Evolutionary conservation across 1,140 invertebrate species (phyloP), one percentile per base, ranked within the genome.

Genomic region (Scaptomyza hsui): DNA sequence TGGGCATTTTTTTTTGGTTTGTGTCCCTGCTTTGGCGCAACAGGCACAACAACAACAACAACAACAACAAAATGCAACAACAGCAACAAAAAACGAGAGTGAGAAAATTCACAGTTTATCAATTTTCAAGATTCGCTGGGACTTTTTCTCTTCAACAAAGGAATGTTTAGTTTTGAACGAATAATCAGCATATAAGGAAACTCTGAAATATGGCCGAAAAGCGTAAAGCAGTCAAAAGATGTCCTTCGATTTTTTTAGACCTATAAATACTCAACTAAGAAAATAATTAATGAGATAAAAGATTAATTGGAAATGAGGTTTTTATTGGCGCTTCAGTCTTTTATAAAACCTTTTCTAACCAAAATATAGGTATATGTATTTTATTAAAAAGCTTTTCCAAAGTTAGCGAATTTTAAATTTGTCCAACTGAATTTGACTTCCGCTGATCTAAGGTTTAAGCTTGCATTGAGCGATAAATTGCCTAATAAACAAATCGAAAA

Each of bases 21-120:
- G 1, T 41, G 9, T 24, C n/a, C 18, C 49, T 35, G 16, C 44
- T 39, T 18, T 24, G 24, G 18, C 19, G 52, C 60, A 64, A 68
- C 47, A 32, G 57, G 32, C 55, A 49, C 13, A 64, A 41, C 7
- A 45, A 10, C 21, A 24, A 13, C 26, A 16, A 55, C 52, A 6
- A 5, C 51, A 53, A 37, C 52, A 35, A 32, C 18, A 44, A 21
- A 29, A 29, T 18, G 55, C 62, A 65, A 49, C 52, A 68, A 45
- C 45, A 32, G 21, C 37, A 65, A 44, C 32, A 69, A 75, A 72
- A 77, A 77, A 71, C 56, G 72, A 77, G 75, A 77, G 75, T 77
- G 75, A 71, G 72, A 77, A 77, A 70, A 77, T 71, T 60, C 55
- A 73, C 56, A 79, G 75, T 75, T 85, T 83, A 86, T 85, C 81